These are phyloP conservation scores for Salmo trutta DNA, from an alignment of 2,797 vertebrate species.

Conservation along the genomic window DNA sequence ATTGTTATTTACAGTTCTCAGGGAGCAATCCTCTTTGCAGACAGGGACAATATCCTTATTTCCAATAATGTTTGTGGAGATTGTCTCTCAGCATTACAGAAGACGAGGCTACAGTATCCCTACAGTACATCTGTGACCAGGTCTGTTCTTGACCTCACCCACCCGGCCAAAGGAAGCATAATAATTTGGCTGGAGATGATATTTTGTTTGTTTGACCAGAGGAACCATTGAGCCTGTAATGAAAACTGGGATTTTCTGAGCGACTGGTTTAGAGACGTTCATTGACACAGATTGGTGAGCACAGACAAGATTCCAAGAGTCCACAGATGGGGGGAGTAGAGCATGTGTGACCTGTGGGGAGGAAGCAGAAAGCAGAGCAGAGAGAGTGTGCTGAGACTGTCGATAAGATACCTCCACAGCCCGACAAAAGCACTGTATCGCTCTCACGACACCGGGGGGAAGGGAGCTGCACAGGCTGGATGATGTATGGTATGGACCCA, in stretches of 20 bases:
- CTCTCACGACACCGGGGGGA: constrained; percentile 59
- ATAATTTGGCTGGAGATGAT: not conserved
- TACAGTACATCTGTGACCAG: not conserved
- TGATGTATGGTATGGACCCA: constrained; percentile 76
- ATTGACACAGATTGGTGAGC: constrained; percentile 51
- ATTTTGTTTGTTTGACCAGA: constrained; percentile 9
- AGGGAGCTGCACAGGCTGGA: constrained; percentile 49
- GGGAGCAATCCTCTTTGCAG: constrained; percentile 52
- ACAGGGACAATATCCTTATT: constrained; percentile 59
- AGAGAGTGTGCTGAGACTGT: constrained; percentile 49
- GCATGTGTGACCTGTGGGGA: constrained; percentile 50
- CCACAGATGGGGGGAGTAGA: constrained; percentile 43
- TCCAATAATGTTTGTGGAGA: constrained; percentile 52
- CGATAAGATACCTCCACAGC: constrained; percentile 56
- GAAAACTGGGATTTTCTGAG: constrained; percentile 1
- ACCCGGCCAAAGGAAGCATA: not conserved
- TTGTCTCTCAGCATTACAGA: constrained; percentile 38
- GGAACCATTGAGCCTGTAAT: constrained; percentile 1
- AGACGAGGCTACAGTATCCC: not conserved
- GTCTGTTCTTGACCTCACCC: not conserved
- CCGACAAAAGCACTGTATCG: constrained; percentile 34
- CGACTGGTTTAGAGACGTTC: constrained; percentile 31
- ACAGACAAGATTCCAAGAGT: constrained; percentile 28
- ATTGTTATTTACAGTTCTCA: constrained; percentile 13
- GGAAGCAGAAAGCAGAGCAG: constrained; percentile 34